phyloP scores from a whole-genome alignment of 2,888 invertebrate species.

The Cenopis cana region DNA sequence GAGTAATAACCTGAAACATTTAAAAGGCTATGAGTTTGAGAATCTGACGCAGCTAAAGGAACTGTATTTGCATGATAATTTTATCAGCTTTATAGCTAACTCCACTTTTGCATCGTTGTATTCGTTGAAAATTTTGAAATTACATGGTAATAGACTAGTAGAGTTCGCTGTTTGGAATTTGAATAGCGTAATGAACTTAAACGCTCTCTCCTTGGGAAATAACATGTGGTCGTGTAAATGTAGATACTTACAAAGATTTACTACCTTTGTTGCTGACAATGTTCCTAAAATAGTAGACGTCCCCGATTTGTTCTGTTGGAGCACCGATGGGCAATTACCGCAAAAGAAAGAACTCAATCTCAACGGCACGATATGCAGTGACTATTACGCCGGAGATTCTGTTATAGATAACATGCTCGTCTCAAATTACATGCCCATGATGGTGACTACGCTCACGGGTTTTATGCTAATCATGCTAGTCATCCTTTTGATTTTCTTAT shows the following conservation, averaged over 20 bases:
- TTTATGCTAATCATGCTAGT: constrained; percentile 91
- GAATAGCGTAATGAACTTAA: constrained; percentile 86
- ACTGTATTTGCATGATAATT: constrained; percentile 94
- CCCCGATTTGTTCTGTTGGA: constrained; percentile 91
- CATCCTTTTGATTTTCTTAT: constrained; percentile 92
- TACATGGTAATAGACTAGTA: constrained; percentile 93
- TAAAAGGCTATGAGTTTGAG: constrained; percentile 94
- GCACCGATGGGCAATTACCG: constrained; percentile 87
- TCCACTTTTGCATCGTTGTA: constrained; percentile 90
- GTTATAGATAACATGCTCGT: constrained; percentile 92
- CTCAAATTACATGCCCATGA: constrained; percentile 93
- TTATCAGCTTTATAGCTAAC: constrained; percentile 91
- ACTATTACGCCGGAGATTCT: constrained; percentile 92
- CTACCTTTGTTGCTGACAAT: constrained; percentile 92
- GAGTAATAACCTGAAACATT: constrained; percentile 91
- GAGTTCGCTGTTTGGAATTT: constrained; percentile 92
- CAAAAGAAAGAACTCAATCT: constrained; percentile 92
- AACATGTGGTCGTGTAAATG: constrained; percentile 97
- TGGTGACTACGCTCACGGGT: constrained; percentile 91
- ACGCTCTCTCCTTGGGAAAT: constrained; percentile 90
- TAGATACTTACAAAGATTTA: constrained; percentile 93
- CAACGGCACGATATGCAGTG: constrained; percentile 94
- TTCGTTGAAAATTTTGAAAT: constrained; percentile 90
- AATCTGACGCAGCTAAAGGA: constrained; percentile 92
- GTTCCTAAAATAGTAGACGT: constrained; percentile 90